These are phyloP conservation scores for Drosophila sp. DNA, from an alignment of 1,140 invertebrate species.

Conservation along the genomic window DNA sequence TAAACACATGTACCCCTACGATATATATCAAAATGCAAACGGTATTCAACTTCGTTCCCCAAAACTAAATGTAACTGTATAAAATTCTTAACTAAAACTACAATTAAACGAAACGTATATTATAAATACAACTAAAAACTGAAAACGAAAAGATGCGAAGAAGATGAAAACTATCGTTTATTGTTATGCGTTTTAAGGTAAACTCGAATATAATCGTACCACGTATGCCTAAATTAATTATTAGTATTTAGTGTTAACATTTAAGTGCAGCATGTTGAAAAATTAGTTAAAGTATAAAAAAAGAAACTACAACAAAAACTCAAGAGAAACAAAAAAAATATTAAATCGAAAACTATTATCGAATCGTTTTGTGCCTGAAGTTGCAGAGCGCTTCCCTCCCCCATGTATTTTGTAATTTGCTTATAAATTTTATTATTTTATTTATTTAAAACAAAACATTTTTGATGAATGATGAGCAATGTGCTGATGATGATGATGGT, in stretches of 20 bases:
- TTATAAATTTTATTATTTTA: conserved; percentile 78
- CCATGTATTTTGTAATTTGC: conserved; percentile 73
- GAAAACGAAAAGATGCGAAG: conserved; percentile 15
- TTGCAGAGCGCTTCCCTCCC: conserved; percentile 61
- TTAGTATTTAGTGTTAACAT: conserved; percentile 57
- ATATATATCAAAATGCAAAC: conserved; percentile 55
- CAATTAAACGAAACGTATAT: conserved; percentile 17
- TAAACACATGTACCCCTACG: conserved; percentile 16
- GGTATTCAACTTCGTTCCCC: conserved; percentile 71
- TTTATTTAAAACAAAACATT: conserved; percentile 69
- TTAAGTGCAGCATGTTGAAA: conserved; percentile 76
- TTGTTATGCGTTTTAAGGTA: conserved; percentile 80
- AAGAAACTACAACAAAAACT: conserved; percentile 33
- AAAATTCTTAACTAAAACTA: conserved; percentile 37
- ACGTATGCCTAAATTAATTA: conserved; percentile 69
- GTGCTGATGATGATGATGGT: conserved; percentile 48
- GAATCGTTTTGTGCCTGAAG: conserved; percentile 67
- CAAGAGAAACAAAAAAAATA: conserved; percentile 30
- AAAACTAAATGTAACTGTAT: conserved; percentile 70
- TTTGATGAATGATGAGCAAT: conserved; percentile 46
- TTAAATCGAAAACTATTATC: conserved; percentile 57
- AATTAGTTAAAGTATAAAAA: conserved; percentile 49
- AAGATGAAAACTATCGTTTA: conserved; percentile 65
- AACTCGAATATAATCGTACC: conserved; percentile 72
- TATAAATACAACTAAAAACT: conserved; percentile 24